Evolutionary conservation across 2,113 vertebrate species (phyloP), one percentile per base, ranked within the genome.

Genomic region (Polypterus senegalus): DNA sequence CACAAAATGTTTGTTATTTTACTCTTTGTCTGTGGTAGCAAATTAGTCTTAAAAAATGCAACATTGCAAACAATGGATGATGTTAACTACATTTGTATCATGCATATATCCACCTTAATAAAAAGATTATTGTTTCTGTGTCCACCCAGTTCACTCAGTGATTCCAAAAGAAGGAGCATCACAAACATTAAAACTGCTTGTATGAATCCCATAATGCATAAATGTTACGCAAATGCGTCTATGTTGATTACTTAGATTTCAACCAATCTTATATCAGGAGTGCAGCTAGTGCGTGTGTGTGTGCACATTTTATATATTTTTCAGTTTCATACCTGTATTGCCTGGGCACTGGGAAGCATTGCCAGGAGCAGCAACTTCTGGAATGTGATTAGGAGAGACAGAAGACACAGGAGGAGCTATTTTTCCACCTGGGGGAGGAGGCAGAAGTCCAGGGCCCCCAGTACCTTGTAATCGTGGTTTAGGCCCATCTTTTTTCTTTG

Each of bases 391-490:
- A 63, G 86, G 82, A 6, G 87, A 77, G 1, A 76, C 83, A 61
- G 83, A 77, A 46, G 82, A 73, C 44, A 90, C 83, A 57, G 91
- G 87, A 5, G 78, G 76, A 7, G 84, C 76, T 59, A 83, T 69
- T 80, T 90, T 95, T 67, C 91, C 89, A 60, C 92, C 91, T 1
- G 93, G 93, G 3, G 93, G 93, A 8, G 93, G 93, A 4, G 93
- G 93, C 61, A 97, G 86, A 61, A 94, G 81, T 52, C 87, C 92
- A 6, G 92, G 59, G 6, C 91, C 89, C 5, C 90, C 92, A 62
- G 88, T 61, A 57, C 88, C 88, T 66, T 88, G 62, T 1, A 77
- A 76, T 67, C 86, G 90, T 60, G 89, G 79, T 73, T 91, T 89
- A 68, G 80, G 48, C 59, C 85, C 80, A 66, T 87, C 88, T 74